These are phyloP conservation scores for Saccostrea glomerata DNA, from an alignment of 1,140 invertebrate genomes.

Conservation along the genomic window DNA sequence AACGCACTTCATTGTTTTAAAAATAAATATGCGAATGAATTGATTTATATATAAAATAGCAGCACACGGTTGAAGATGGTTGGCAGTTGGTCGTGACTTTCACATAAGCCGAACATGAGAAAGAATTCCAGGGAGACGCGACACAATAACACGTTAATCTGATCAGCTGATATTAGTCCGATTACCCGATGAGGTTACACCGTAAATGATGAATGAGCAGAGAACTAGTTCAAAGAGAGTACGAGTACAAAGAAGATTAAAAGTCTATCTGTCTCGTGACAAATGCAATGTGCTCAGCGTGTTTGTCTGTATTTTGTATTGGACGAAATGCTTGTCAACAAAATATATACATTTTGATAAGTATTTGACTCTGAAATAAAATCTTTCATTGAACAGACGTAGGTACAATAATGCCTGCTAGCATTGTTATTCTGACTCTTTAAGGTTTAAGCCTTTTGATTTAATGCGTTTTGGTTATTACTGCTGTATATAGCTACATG, in stretches of 20 bases:
- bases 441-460: no score
- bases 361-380: neutral
- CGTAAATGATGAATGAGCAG: slow-evolving; percentile 28
- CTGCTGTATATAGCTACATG: no score
- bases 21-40: neutral
- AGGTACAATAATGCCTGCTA: no score
- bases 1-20: neutral
- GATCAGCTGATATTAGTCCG: neutral
- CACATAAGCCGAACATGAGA: neutral
- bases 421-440: no score
- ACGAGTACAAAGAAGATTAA: slow-evolving; percentile 2
- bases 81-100: neutral
- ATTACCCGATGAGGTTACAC: neutral
- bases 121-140: neutral
- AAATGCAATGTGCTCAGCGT: neutral
- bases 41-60: neutral
- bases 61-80: neutral
- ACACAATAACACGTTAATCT: slow-evolving; percentile 34
- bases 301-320: neutral
- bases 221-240: slow-evolving; percentile 2
- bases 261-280: neutral
- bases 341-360: neutral
- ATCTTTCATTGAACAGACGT: no score
- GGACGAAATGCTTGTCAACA: neutral
- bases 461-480: no score